phyloP scores from a whole-genome alignment of 2,797 vertebrate species.

The Myotis vivesi region DNA sequence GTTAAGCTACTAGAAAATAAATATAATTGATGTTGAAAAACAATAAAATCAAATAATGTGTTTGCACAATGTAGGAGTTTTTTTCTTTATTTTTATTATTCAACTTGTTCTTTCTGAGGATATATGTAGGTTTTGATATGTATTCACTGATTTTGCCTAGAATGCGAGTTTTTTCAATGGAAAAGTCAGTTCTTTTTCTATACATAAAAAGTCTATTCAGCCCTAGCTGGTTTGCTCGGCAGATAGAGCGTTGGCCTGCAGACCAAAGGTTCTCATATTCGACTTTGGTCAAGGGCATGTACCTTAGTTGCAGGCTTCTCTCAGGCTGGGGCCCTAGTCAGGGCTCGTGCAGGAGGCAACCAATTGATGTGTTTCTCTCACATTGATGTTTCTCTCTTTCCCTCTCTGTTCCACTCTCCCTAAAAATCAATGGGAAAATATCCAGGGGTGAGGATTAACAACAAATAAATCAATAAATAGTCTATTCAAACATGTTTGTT shows the following conservation, averaged over 20 bases:
- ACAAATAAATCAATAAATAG: not conserved
- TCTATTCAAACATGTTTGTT: not conserved
- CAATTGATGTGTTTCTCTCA: too few species aligned
- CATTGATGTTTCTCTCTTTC: too few species aligned
- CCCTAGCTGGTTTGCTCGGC: fast-evolving
- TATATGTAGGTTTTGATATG: not conserved
- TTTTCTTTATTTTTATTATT: not conserved
- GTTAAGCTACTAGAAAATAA: not conserved
- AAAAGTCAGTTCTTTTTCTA: not conserved
- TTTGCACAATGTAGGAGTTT: not conserved
- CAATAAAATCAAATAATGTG: not conserved
- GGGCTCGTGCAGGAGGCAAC: too few species aligned
- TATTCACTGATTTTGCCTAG: not conserved
- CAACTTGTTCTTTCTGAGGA: not conserved
- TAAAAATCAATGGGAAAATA: too few species aligned
- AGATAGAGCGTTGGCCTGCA: too few species aligned
- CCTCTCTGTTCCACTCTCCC: too few species aligned
- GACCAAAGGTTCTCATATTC: too few species aligned
- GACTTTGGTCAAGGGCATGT: too few species aligned
- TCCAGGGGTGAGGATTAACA: too few species aligned
- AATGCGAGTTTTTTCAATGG: not conserved
- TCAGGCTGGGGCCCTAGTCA: too few species aligned
- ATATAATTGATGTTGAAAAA: not conserved
- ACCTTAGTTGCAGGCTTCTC: too few species aligned
- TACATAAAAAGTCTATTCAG: not conserved